Conservation (phyloP, 2,888 invertebrate species). For the Liposcelis brunnea region DNA sequence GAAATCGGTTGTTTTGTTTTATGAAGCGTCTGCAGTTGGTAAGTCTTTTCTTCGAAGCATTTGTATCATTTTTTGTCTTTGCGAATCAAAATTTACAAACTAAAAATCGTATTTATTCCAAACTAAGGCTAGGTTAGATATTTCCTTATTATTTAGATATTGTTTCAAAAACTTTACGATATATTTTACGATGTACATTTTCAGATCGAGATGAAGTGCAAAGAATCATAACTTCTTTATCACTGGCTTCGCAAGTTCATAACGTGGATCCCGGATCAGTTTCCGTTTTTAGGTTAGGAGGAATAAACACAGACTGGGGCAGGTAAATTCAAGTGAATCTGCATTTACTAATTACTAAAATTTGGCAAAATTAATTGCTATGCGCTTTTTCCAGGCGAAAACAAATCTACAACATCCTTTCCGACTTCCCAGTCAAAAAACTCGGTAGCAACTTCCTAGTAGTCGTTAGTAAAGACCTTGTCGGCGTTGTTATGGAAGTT, state of each 20-base stretch:
- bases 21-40: conserved; percentile 52
- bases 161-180: too few relatives aligned
- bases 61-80: neutral
- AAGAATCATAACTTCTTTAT: conserved; percentile 1
- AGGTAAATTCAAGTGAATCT: conserved; percentile 12
- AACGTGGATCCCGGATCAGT: conserved; percentile 9
- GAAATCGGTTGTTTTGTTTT: conserved; percentile 52
- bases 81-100: conserved; percentile 10
- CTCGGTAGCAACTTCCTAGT: conserved; percentile 31
- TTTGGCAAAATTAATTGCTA: neutral
- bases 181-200: too few relatives aligned
- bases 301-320: conserved; percentile 15
- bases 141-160: too few relatives aligned
- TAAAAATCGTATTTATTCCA: conserved; percentile 20
- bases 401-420: conserved; percentile 21
- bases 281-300: conserved; percentile 16
- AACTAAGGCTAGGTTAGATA: too few relatives aligned
- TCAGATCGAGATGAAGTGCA: neutral
- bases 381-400: conserved; percentile 17
- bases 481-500: conserved; percentile 47
- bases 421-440: conserved; percentile 22
- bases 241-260: neutral
- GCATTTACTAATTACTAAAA: neutral
- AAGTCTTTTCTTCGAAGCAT: too few relatives aligned
- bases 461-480: conserved; percentile 40